phyloP scores from a whole-genome alignment of 1,140 invertebrate genomes.

The Chrysomallon squamiferum region DNA sequence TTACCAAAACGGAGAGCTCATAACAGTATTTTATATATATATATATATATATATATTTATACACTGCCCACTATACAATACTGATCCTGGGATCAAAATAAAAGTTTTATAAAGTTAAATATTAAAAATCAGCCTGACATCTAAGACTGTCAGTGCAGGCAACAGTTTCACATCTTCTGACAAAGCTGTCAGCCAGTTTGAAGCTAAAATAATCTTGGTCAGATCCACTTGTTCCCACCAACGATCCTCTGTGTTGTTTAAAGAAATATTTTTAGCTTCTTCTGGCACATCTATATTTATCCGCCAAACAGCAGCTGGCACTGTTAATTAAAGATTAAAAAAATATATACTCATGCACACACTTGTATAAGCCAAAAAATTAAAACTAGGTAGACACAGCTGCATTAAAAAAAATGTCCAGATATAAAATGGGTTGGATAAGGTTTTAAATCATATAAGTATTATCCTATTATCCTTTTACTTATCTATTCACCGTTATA shows the following conservation, averaged over 20 bases:
- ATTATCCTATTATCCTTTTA: neutral
- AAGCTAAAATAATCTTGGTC: constrained; percentile 80
- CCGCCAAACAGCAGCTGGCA: constrained; percentile 81
- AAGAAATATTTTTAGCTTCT: constrained; percentile 68
- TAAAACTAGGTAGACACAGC: neutral
- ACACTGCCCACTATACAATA: too few relatives aligned
- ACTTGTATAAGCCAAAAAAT: neutral
- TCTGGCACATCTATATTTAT: constrained; percentile 78
- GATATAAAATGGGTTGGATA: neutral
- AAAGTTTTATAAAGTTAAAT: too few relatives aligned
- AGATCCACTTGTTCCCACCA: constrained; percentile 89
- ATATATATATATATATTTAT: too few relatives aligned
- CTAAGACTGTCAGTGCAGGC: constrained; percentile 73
- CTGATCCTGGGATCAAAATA: too few relatives aligned
- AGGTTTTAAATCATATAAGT: neutral
- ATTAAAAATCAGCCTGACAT: constrained; percentile 68
- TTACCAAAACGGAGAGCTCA: too few relatives aligned
- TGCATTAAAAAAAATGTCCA: neutral
- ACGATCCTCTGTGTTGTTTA: constrained; percentile 74
- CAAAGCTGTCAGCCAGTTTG: constrained; percentile 74
- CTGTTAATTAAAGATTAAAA: constrained; percentile 67
- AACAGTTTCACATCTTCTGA: constrained; percentile 76
- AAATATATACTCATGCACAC: constrained; percentile 4
- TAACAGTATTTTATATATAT: too few relatives aligned
- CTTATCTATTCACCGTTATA: neutral